These are phyloP conservation scores for Lagria hirta DNA, from an alignment of 2,888 invertebrate species.

Conservation along the genomic window DNA sequence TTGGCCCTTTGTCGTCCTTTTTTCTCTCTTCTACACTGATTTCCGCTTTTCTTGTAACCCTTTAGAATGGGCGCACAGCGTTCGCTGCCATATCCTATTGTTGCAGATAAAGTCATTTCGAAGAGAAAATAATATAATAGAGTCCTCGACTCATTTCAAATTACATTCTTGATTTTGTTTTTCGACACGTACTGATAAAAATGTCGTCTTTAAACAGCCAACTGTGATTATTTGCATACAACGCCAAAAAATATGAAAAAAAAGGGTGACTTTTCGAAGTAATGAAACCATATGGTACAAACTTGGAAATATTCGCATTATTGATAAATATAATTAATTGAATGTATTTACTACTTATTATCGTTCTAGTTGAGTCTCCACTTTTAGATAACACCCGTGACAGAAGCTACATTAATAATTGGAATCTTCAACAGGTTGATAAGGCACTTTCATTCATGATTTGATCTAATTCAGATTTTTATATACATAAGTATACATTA, in stretches of 20 bases:
- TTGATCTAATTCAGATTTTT: slow-evolving; percentile 15
- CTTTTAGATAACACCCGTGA: slow-evolving; percentile 9
- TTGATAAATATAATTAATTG: slow-evolving; percentile 22
- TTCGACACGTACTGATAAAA: slow-evolving; percentile 17
- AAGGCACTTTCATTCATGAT: slow-evolving; percentile 18
- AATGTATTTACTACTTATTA: slow-evolving; percentile 23
- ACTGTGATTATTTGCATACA: slow-evolving; percentile 10
- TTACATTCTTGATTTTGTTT: slow-evolving; percentile 26
- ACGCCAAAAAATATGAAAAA: slow-evolving; percentile 7
- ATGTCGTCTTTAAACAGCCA: slow-evolving; percentile 10
- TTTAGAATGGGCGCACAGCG: slow-evolving; percentile 44
- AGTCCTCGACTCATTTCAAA: slow-evolving; percentile 36
- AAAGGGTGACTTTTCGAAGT: slow-evolving; percentile 15
- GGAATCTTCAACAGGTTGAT: slow-evolving; percentile 5
- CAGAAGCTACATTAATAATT: slow-evolving; percentile 23
- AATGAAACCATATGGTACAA: slow-evolving; percentile 22
- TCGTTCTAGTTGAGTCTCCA: slow-evolving; percentile 17
- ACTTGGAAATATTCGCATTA: slow-evolving; percentile 11
- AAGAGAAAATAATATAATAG: slow-evolving; percentile 44
- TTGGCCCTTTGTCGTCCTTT: slow-evolving; percentile 40
- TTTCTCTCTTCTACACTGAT: slow-evolving; percentile 44
- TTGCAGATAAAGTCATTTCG: slow-evolving; percentile 46
- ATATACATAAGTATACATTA: too few relatives aligned
- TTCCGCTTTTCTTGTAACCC: slow-evolving; percentile 51
- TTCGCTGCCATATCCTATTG: slow-evolving; percentile 43